Evolutionary conservation across 2,113 vertebrate species (phyloP).

Genomic region (Epinephelus cyanopodus): DNA sequence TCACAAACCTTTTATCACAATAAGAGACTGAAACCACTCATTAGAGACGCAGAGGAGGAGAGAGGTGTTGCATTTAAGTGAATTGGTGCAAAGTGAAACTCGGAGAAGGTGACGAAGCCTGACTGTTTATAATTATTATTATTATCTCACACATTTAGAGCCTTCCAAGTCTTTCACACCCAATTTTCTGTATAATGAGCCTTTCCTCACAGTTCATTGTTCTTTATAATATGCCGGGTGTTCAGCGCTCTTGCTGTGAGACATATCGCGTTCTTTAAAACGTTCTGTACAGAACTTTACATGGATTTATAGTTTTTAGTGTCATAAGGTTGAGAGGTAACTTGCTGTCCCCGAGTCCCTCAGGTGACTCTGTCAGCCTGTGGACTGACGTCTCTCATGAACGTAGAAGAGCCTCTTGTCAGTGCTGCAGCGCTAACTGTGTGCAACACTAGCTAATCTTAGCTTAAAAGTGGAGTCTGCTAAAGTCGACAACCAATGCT

Average conservation of each 20-base stretch:
- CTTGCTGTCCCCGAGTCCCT: too few species aligned
- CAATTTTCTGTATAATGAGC: constrained; percentile 32
- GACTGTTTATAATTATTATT: constrained; percentile 41
- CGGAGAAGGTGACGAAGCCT: constrained; percentile 16
- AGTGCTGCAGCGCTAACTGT: too few species aligned
- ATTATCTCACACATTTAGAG: constrained; percentile 34
- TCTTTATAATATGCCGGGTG: background rate
- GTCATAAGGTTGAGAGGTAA: too few species aligned
- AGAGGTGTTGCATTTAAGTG: constrained; percentile 45
- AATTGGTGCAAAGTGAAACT: constrained; percentile 9
- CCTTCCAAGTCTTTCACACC: constrained; percentile 34
- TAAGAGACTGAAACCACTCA: constrained; percentile 50
- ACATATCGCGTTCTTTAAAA: background rate
- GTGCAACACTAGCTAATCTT: too few species aligned
- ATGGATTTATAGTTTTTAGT: too few species aligned
- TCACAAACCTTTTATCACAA: constrained; percentile 51
- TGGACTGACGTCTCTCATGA: too few species aligned
- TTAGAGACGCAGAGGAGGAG: constrained; percentile 42
- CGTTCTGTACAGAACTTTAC: too few species aligned
- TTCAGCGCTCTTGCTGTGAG: background rate
- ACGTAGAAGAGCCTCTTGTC: too few species aligned
- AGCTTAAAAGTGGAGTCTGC: too few species aligned
- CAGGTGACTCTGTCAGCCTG: too few species aligned
- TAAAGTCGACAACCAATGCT: too few species aligned
- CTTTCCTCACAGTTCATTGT: background rate